phyloP scores from a whole-genome alignment of 2,888 invertebrate species.

The Acleris holmiana region DNA sequence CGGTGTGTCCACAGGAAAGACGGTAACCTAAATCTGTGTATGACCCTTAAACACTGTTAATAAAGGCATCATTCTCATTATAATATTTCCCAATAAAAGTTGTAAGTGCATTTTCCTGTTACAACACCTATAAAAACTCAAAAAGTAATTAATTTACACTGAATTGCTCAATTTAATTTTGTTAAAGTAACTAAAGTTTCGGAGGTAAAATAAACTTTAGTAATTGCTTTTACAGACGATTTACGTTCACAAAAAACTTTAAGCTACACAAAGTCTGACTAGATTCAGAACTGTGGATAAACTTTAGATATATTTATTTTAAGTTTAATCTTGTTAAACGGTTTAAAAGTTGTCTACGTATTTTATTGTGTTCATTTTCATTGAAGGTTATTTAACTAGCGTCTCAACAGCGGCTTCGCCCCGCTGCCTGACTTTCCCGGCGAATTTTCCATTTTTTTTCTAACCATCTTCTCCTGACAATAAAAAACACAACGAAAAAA shows the following conservation, averaged over 20 bases:
- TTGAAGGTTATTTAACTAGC: no score
- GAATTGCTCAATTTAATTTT: constrained; percentile 28
- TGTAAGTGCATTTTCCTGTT: constrained; percentile 25
- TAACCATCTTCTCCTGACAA: no score
- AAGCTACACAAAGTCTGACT: not conserved
- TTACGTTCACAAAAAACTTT: constrained; percentile 1
- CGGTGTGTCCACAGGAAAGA: no score
- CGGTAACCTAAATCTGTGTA: no score
- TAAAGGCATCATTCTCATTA: not conserved
- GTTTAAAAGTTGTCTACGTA: no score
- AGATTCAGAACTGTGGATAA: not conserved
- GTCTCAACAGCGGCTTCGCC: no score
- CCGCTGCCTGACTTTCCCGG: no score
- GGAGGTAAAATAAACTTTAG: constrained; percentile 18
- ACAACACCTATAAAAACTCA: constrained; percentile 18
- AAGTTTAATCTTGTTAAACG: no score
- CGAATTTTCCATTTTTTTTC: no score
- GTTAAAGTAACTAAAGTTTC: constrained; percentile 16
- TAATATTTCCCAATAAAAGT: constrained; percentile 21
- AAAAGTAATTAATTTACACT: constrained; percentile 25
- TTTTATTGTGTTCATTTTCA: no score
- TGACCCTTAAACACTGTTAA: no score
- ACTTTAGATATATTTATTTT: not conserved
- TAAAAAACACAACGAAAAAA: no score
- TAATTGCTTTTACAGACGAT: constrained; percentile 21